Evolutionary conservation across 2,797 vertebrate species (phyloP).

Genomic region (Lepus oiostolus): DNA sequence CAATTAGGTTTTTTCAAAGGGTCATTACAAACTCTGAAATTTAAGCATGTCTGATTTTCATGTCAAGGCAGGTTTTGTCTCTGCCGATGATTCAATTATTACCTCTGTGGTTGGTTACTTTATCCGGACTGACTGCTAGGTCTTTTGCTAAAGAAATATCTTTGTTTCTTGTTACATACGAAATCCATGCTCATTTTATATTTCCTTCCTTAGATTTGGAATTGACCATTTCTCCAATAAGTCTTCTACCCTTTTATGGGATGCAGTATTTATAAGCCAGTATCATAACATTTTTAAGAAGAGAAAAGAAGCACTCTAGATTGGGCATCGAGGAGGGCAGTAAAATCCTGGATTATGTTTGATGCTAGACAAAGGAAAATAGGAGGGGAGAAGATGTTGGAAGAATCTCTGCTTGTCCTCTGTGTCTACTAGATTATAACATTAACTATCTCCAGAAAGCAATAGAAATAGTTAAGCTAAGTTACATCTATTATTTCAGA

Average conservation of each 20-base stretch:
- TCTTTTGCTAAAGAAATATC: not conserved
- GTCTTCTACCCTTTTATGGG: not conserved
- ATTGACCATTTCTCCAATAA: not conserved
- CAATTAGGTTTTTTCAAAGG: not conserved
- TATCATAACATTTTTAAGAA: not conserved
- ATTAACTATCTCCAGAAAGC: not conserved
- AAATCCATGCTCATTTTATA: not conserved
- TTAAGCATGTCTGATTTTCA: constrained; percentile 1
- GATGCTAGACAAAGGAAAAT: constrained; percentile 16
- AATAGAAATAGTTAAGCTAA: constrained; percentile 37
- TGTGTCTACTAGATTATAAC: not conserved
- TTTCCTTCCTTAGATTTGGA: not conserved
- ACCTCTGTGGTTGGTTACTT: not conserved
- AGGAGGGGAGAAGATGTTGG: not conserved
- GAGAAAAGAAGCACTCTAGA: not conserved
- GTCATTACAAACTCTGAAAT: not conserved
- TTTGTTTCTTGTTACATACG: not conserved
- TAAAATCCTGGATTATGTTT: constrained; percentile 6
- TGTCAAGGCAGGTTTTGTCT: not conserved
- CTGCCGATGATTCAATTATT: not conserved
- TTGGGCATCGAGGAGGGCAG: not conserved
- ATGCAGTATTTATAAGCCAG: constrained; percentile 32
- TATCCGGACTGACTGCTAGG: not conserved
- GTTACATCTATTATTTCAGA: constrained; percentile 17
- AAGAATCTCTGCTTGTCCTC: not conserved